phyloP scores from a whole-genome alignment of 1,140 invertebrate species.

The Melanaphis sacchari region DNA sequence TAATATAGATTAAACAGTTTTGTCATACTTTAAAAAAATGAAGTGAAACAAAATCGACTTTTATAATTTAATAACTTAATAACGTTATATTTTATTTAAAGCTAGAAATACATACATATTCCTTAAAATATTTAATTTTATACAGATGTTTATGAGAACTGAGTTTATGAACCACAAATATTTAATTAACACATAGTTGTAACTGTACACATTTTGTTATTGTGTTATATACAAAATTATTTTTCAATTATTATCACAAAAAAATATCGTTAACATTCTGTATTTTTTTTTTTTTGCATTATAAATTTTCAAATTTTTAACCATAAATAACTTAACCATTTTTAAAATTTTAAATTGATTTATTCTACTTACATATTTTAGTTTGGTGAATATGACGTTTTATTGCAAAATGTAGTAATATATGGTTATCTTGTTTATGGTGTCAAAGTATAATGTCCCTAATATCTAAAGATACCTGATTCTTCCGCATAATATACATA shows the following conservation, averaged over 20 bases:
- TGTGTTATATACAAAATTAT: background rate
- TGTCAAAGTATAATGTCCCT: background rate
- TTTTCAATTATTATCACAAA: background rate
- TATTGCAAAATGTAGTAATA: background rate
- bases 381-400: background rate
- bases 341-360: background rate
- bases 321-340: background rate
- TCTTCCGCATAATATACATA: background rate
- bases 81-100: background rate
- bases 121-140: background rate
- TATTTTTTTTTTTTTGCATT: background rate
- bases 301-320: background rate
- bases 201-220: background rate
- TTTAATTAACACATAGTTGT: background rate
- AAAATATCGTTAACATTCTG: background rate
- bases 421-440: constrained; percentile 1
- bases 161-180: background rate
- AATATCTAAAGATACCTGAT: background rate
- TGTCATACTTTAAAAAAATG: too few relatives aligned
- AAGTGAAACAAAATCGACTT: background rate
- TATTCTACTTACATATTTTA: background rate
- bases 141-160: background rate
- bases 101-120: background rate
- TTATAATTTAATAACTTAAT: background rate
- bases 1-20: too few relatives aligned